Evolutionary conservation across 2,113 vertebrate species (phyloP).

Genomic region (Hippoglossus stenolepis): DNA sequence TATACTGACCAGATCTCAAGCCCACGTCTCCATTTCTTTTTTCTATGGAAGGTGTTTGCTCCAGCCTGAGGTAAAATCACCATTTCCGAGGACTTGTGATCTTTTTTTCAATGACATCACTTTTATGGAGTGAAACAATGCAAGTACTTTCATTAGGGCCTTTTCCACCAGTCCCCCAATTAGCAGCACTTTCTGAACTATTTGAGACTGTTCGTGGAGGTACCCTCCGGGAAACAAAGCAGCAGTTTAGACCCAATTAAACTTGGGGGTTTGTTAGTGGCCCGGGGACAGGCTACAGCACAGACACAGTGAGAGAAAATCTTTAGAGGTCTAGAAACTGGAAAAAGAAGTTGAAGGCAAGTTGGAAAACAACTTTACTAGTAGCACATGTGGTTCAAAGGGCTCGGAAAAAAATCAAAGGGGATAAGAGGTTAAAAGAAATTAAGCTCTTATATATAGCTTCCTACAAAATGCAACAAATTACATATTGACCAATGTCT

Average conservation of each 20-base stretch:
- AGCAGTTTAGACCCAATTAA: slow-evolving; percentile 75
- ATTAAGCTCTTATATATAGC: slow-evolving; percentile 1
- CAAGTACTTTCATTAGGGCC: slow-evolving; percentile 65
- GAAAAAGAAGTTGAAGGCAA: slow-evolving; percentile 36
- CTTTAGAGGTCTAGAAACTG: slow-evolving; percentile 35
- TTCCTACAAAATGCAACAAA: neutral
- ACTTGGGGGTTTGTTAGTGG: slow-evolving; percentile 55
- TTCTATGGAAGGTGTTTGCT: neutral
- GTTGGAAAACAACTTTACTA: slow-evolving; percentile 16
- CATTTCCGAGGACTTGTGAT: slow-evolving; percentile 39
- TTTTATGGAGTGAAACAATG: slow-evolving; percentile 49
- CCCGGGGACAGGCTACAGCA: slow-evolving; percentile 34
- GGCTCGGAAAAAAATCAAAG: slow-evolving; percentile 18
- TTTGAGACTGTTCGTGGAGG: slow-evolving; percentile 63
- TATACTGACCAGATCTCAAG: neutral
- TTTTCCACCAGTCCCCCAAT: slow-evolving; percentile 65
- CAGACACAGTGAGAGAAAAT: slow-evolving; percentile 29
- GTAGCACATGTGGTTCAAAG: slow-evolving; percentile 37
- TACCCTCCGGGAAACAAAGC: slow-evolving; percentile 67
- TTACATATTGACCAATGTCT: neutral
- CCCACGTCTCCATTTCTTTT: slow-evolving; percentile 14
- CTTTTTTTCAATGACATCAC: slow-evolving; percentile 38
- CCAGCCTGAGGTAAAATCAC: neutral
- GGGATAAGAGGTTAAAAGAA: slow-evolving; percentile 29
- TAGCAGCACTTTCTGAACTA: slow-evolving; percentile 70